Conservation (phyloP, 35 echinoderm and acorn worm species). For the Heliocidaris erythrogramma region DNA sequence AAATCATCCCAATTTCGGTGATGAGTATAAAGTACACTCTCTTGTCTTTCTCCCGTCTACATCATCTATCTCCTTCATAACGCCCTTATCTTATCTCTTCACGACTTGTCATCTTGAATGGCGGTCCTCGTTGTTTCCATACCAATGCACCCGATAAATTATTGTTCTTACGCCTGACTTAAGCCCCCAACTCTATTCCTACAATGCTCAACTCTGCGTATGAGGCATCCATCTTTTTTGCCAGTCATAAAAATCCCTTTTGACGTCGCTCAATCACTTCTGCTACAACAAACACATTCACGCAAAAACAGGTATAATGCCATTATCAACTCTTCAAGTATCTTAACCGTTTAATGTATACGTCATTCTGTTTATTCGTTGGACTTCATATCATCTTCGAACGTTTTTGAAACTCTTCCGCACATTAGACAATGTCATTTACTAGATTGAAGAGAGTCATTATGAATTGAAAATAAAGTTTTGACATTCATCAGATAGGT, state of each 20-base stretch:
- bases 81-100: not conserved
- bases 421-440: slow-evolving; percentile 1
- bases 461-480: slow-evolving; percentile 6
- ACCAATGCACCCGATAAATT: slow-evolving; percentile 33
- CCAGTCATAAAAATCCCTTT: slow-evolving; percentile 3
- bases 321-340: slow-evolving; percentile 18
- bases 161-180: slow-evolving; percentile 25
- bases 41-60: not conserved
- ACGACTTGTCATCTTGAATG: not conserved
- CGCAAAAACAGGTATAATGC: slow-evolving; percentile 8
- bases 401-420: not conserved
- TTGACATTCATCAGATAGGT: not conserved
- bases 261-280: not conserved
- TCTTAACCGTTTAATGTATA: slow-evolving; percentile 10
- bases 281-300: not conserved
- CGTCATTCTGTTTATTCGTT: not conserved
- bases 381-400: not conserved
- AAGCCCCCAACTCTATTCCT: not conserved
- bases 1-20: not conserved
- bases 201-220: not conserved
- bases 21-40: not conserved
- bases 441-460: not conserved
- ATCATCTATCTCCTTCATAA: not conserved
- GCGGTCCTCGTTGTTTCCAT: slow-evolving; percentile 1
- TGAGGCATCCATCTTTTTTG: not conserved